Conservation (phyloP, 37 sponge, comb jelly and placozoan species). For the Cliona cf. orientalis region DNA sequence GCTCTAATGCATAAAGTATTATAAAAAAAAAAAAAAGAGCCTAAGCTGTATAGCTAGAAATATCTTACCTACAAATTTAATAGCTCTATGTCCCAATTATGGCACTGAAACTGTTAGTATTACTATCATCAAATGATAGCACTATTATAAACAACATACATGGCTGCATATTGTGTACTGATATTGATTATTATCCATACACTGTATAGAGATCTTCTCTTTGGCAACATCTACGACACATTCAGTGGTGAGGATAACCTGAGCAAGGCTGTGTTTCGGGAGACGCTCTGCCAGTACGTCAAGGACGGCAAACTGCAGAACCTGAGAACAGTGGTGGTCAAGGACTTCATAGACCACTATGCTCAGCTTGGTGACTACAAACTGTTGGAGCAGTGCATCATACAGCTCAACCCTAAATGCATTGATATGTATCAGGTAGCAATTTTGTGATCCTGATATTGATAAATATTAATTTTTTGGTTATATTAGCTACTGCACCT, state of each 20-base stretch:
- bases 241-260: conserved; percentile 63
- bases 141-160: too few relatives aligned
- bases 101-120: too few relatives aligned
- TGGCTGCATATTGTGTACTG: too few relatives aligned
- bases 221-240: conserved; percentile 70
- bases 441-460: background rate
- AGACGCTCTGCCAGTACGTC: conserved; percentile 56
- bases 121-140: too few relatives aligned
- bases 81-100: too few relatives aligned
- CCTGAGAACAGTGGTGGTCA: conserved; percentile 58
- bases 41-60: too few relatives aligned
- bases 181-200: background rate
- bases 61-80: too few relatives aligned
- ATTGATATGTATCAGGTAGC: conserved; percentile 73
- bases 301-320: conserved; percentile 30
- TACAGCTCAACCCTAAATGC: conserved; percentile 54
- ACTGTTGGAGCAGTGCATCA: conserved; percentile 59
- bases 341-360: conserved; percentile 72
- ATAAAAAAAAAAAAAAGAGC: too few relatives aligned
- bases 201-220: conserved; percentile 65
- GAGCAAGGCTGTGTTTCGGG: conserved; percentile 67
- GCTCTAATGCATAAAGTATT: too few relatives aligned
- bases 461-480: too few relatives aligned
- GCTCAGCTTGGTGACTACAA: conserved; percentile 29
- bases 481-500: too few relatives aligned